These are phyloP conservation scores for Styela plicata DNA, from an alignment of 23 tunicate genomes.

Conservation along the genomic window DNA sequence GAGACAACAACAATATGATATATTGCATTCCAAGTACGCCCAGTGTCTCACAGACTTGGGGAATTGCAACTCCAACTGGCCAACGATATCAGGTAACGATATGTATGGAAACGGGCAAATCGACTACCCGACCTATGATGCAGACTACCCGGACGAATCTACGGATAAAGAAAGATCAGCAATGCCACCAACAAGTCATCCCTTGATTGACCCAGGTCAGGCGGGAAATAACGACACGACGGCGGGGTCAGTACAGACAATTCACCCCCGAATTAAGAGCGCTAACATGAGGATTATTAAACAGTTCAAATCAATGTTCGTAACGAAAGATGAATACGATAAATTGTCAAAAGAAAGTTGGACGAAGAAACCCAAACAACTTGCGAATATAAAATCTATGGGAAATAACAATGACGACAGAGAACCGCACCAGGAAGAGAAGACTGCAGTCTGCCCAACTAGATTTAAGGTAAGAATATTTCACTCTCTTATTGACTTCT, in stretches of 20 bases:
- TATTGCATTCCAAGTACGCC: not conserved
- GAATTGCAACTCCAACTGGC: conserved; percentile 14
- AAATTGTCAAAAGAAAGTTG: not conserved
- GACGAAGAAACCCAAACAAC: not conserved
- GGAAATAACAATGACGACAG: not conserved
- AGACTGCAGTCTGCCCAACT: conserved; percentile 10
- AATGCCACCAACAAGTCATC: not conserved
- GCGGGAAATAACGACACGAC: not conserved
- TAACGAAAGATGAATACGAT: conserved; percentile 13
- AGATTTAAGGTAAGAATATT: conserved; percentile 4
- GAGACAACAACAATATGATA: conserved; percentile 2
- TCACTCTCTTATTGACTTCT: no score
- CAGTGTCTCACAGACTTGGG: conserved; percentile 13
- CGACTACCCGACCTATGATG: not conserved
- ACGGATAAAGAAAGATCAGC: conserved; percentile 16
- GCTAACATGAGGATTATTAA: not conserved
- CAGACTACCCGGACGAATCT: not conserved
- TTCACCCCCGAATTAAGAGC: not conserved
- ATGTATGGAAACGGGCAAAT: not conserved
- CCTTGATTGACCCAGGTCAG: not conserved
- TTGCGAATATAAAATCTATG: not conserved
- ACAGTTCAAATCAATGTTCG: conserved; percentile 20
- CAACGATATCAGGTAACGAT: not conserved
- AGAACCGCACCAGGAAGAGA: conserved; percentile 11
- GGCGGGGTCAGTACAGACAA: not conserved